Evolutionary conservation across 2,113 vertebrate species (phyloP).

Genomic region (Mesoclemmys tuberculata): DNA sequence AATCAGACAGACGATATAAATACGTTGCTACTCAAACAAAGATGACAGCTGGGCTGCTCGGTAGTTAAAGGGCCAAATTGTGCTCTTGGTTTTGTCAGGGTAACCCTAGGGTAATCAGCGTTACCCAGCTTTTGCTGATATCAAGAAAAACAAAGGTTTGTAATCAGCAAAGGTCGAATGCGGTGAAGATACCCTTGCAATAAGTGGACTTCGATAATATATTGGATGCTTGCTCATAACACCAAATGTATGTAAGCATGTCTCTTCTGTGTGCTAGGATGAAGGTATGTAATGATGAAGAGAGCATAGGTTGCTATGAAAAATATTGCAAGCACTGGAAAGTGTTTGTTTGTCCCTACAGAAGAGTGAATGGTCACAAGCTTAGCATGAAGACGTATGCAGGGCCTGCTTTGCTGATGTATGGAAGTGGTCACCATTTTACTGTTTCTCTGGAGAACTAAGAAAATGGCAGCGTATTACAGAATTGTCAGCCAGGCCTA

Average conservation of each 20-base stretch:
- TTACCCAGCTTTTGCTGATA: constrained; percentile 33
- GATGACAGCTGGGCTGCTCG: background rate
- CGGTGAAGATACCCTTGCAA: background rate
- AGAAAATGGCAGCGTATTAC: background rate
- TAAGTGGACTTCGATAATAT: background rate
- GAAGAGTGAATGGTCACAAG: constrained; percentile 35
- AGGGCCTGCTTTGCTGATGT: background rate
- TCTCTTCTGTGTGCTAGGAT: constrained; percentile 7
- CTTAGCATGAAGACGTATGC: background rate
- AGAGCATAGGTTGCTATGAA: constrained; percentile 44
- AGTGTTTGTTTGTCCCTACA: constrained; percentile 45
- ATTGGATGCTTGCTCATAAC: background rate
- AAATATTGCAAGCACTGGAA: constrained; percentile 62
- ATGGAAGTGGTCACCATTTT: background rate
- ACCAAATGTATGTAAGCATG: background rate
- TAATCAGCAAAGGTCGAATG: background rate
- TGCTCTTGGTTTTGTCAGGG: accelerated
- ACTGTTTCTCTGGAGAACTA: background rate
- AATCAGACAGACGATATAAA: background rate
- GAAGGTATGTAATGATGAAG: constrained; percentile 33
- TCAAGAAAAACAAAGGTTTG: constrained; percentile 20
- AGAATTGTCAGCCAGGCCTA: background rate
- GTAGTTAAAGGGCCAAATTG: background rate
- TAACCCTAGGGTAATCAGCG: background rate
- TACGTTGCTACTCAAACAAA: accelerated